Base-by-base conservation (phyloP, 2,888 invertebrate species). In the Sylvicola cinctus region DNA sequence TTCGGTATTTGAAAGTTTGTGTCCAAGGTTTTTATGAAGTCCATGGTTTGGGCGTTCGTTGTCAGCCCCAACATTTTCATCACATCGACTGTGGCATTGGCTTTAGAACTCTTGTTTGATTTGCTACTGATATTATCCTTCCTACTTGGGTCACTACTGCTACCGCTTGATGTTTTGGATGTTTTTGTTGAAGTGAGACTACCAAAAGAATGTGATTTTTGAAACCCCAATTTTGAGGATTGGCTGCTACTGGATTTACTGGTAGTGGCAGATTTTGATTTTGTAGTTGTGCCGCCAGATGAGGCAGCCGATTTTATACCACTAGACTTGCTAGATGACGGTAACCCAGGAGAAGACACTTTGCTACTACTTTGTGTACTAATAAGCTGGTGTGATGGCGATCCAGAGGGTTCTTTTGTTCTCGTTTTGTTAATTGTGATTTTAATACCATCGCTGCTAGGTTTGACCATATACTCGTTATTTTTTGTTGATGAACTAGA, bases 391-490 rank as follows among this genome's bases (percentile, higher is more conserved):
- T 20, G 20, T 6, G 20, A 20, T 4, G 20, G 20, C 4, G 20
- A 58, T 0, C 84, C 84, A 0, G 84, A 81, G 49, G 81, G 80
- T 37, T 79, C 78, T 49, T 79, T 77, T 15, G 72, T 69, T 46
- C 77, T 66, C 1, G 87, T 84, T 60, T 88, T 88, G 48, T 87
- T 88, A 16, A 88, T 85, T 3, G 85, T 90, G 35, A 90, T 70
- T 54, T 88, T 90, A 61, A 90, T 81, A 3, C 85, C 85, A 45
- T 85, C 85, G 32, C 54, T 50, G 49, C 84, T 83, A 13, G 79
- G 78, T 49, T 87, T 88, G 1, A 88, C 81, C 74, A 83, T 83
- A 47, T 87, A 87, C 47, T 84, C 84, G 17, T 77, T 74, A 49
- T 76, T 76, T 57, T 77, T 77, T 38, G 58, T 64, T 28, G 62